Conservation (phyloP, 2,797 vertebrate genomes). For the Channallabes apus region DNA sequence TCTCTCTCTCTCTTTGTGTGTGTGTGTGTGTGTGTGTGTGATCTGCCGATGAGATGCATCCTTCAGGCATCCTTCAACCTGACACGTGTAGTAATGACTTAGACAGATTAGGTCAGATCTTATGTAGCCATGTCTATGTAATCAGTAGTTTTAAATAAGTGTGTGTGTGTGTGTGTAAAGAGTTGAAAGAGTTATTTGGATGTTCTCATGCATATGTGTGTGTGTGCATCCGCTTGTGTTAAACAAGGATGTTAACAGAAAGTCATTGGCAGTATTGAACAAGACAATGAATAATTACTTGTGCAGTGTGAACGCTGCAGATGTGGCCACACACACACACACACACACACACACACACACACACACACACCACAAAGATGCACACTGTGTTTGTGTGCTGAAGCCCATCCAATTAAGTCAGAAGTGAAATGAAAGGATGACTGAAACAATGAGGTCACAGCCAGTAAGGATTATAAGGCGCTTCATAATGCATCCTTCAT, state of each 20-base stretch:
- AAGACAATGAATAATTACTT: conserved; percentile 25
- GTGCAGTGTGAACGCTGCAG: not conserved
- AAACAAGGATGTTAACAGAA: conserved; percentile 22
- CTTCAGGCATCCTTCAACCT: conserved; percentile 1
- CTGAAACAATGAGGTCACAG: conserved; percentile 20
- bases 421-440: conserved; percentile 33
- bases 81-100: not conserved
- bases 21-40: not conserved
- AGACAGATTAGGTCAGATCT: conserved; percentile 1
- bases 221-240: conserved; percentile 21
- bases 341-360: conserved; percentile 36
- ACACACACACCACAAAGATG: conserved; percentile 56
- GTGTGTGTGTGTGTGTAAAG: conserved; percentile 22
- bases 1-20: not conserved
- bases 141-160: not conserved
- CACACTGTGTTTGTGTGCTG: conserved; percentile 8
- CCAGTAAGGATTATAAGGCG: conserved; percentile 1
- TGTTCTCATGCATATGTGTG: conserved; percentile 10
- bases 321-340: conserved; percentile 27
- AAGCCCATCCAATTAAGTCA: conserved; percentile 50
- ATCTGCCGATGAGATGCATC: not conserved
- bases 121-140: not conserved
- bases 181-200: not conserved
- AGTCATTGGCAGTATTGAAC: conserved; percentile 36
- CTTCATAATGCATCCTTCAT: conserved; percentile 20